These are phyloP conservation scores for Pseudomyrmex cubaensis DNA, from an alignment of 1,140 invertebrate species.

Conservation along the genomic window DNA sequence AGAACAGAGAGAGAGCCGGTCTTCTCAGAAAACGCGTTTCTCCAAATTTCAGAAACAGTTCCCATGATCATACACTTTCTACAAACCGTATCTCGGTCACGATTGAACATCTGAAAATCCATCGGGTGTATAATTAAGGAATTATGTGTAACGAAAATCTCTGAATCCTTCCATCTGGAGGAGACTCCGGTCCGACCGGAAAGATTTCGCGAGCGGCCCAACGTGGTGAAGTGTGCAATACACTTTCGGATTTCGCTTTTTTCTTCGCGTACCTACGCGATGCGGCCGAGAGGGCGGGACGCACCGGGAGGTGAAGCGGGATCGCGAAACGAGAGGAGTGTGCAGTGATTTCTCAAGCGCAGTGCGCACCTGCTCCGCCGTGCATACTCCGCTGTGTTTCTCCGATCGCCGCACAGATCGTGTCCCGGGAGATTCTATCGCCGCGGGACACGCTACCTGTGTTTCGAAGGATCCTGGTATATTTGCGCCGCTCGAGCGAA, in stretches of 20 bases:
- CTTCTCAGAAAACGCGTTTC: not conserved
- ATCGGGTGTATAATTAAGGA: slow-evolving; percentile 47
- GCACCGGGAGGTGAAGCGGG: not conserved
- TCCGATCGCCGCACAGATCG: slow-evolving; percentile 55
- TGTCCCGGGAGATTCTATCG: slow-evolving; percentile 54
- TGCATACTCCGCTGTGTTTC: slow-evolving; percentile 55
- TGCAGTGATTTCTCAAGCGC: slow-evolving; percentile 73
- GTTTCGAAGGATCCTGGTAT: slow-evolving; percentile 29
- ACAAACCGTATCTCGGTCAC: not conserved
- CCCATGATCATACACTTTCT: slow-evolving; percentile 7
- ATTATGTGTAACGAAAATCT: slow-evolving; percentile 49
- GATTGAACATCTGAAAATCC: slow-evolving; percentile 13
- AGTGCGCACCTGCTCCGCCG: slow-evolving; percentile 64
- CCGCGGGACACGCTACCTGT: slow-evolving; percentile 56
- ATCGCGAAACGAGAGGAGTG: not conserved
- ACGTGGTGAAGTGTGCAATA: slow-evolving; percentile 44
- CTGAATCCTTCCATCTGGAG: slow-evolving; percentile 9
- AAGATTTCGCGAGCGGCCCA: not conserved
- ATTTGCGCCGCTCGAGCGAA: not conserved
- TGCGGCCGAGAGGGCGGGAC: not conserved
- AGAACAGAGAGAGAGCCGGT: slow-evolving; percentile 2
- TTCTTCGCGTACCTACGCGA: slow-evolving; percentile 11
- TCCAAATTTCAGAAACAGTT: slow-evolving; percentile 10
- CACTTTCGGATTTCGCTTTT: slow-evolving; percentile 36
- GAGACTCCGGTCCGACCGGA: not conserved